These are phyloP conservation scores for Callyntrura guangdongensis DNA, from an alignment of 2,888 invertebrate genomes.

Conservation along the genomic window DNA sequence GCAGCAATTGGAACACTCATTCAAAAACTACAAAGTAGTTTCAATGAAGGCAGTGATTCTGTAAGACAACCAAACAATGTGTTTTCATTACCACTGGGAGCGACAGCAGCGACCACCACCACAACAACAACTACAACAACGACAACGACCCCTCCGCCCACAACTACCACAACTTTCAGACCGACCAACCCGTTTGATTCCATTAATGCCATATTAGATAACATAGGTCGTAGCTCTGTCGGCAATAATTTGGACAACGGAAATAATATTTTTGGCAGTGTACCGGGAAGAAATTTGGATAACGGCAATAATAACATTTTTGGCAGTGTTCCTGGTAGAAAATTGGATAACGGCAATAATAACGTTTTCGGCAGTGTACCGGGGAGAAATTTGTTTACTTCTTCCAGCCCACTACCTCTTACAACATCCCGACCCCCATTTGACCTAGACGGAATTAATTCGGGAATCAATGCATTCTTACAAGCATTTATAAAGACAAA, in stretches of 20 bases:
- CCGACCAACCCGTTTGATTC: slow-evolving; percentile 67
- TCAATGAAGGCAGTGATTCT: slow-evolving; percentile 70
- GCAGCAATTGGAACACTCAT: slow-evolving; percentile 70
- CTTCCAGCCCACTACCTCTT: slow-evolving; percentile 38
- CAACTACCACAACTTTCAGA: not conserved
- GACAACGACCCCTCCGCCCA: slow-evolving; percentile 38
- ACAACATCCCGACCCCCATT: slow-evolving; percentile 64
- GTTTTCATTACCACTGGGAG: not conserved
- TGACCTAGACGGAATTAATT: slow-evolving; percentile 68
- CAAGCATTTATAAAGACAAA: slow-evolving; percentile 74
- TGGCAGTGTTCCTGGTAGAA: no score
- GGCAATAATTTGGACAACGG: slow-evolving; percentile 47
- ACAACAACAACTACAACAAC: slow-evolving; percentile 61
- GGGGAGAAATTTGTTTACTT: slow-evolving; percentile 38
- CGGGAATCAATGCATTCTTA: slow-evolving; percentile 73
- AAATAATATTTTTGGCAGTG: not conserved
- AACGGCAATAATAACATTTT: slow-evolving; percentile 38
- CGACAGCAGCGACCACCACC: slow-evolving; percentile 5
- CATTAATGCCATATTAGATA: slow-evolving; percentile 75
- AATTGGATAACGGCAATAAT: no score
- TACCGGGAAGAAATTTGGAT: not conserved
- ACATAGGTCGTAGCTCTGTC: slow-evolving; percentile 48
- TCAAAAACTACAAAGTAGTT: slow-evolving; percentile 67
- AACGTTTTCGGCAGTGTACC: slow-evolving; percentile 64
- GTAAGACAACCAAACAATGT: slow-evolving; percentile 22